A percentile compares a stretch with the other conserved stretches of the same genome.
phyloP scores from a whole-genome alignment of 1,140 invertebrate genomes.

The Drosophila sproati region DNA sequence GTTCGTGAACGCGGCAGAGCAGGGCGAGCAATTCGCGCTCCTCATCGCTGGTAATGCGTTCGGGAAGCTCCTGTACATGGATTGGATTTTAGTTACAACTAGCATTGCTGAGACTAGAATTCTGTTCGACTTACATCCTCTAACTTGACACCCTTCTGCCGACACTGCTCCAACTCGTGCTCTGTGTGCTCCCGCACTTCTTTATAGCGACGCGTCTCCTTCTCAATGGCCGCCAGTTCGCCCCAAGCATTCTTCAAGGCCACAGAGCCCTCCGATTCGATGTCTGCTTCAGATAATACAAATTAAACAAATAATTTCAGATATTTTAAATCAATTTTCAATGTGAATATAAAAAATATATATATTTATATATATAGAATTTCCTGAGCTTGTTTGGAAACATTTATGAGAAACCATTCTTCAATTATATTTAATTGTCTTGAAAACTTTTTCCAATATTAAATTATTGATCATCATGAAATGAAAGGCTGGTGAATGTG shows the following conservation, averaged over 20 bases:
- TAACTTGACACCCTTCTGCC: conserved; percentile 90
- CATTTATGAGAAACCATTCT: too few relatives aligned
- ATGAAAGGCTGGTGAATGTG: too few relatives aligned
- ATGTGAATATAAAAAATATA: too few relatives aligned
- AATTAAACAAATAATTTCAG: neutral
- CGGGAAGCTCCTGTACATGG: conserved; percentile 90
- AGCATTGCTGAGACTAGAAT: fast-evolving
- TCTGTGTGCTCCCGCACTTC: conserved; percentile 90
- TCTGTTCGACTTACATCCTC: conserved; percentile 89
- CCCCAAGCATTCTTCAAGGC: conserved; percentile 93
- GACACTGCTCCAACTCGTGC: conserved; percentile 91
- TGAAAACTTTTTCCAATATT: too few relatives aligned
- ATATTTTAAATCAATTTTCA: too few relatives aligned
- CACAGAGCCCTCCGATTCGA: conserved; percentile 88
- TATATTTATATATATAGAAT: too few relatives aligned
- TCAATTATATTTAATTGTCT: too few relatives aligned
- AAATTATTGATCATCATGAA: too few relatives aligned
- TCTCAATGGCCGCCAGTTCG: conserved; percentile 92
- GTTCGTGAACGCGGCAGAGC: conserved; percentile 94
- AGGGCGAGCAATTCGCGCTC: conserved; percentile 93
- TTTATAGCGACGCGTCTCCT: conserved; percentile 92
- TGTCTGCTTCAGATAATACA: conserved; percentile 38
- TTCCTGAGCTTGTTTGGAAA: too few relatives aligned
- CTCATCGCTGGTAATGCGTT: conserved; percentile 92
- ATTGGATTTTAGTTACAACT: neutral